Base-by-base conservation (phyloP, 1,140 invertebrate genomes). In the Aphelenchoides fujianensis region DNA sequence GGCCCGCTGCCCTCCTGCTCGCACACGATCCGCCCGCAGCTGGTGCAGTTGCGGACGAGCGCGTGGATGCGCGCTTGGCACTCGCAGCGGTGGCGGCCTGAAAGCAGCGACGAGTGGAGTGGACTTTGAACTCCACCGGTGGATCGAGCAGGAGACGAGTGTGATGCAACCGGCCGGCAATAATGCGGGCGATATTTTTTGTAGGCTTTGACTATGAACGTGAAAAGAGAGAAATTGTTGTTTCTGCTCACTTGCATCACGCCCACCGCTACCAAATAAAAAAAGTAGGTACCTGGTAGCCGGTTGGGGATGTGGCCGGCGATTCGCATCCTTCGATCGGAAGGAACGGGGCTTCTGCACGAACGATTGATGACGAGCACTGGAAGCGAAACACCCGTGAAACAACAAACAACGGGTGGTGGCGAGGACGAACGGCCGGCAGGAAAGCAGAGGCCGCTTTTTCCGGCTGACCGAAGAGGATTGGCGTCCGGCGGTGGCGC, bases 1-100 rank as follows among this genome's bases (percentile, higher is more conserved):
- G 93, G 92, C 0, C 96, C 96, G 36, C 93, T 91, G 1, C 95
- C 95, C 88, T 99, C 96, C 87, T 97, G 94, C 66, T 89, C 88
- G 86, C 95, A 98, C 28, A 98, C 91, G 80, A 98, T 91, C 73
- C 94, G 87, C 0, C 96, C 96, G 88, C 96, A 99, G 64, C 89
- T 89, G 0, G 92, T 81, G 80, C 96, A 99, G 86, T 98, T 99
- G 82, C 92, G 94, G 57, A 98, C 89, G 9, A 99, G 86, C 61
- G 89, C 86, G 86, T 99, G 96, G 9, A 91, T 91, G 16, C 89
- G 89, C 1, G 94, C 94, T 86, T 97, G 91, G 83, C 96, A 99
- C 64, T 94, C 89, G 87, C 96, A 99, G 54, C 86, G 85, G 76
- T 92, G 90, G 67, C 94, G 88, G 41, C 93, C 92, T 87, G 70